phyloP scores from a whole-genome alignment of 1,140 invertebrate species.

The Amphibalanus amphitrite region DNA sequence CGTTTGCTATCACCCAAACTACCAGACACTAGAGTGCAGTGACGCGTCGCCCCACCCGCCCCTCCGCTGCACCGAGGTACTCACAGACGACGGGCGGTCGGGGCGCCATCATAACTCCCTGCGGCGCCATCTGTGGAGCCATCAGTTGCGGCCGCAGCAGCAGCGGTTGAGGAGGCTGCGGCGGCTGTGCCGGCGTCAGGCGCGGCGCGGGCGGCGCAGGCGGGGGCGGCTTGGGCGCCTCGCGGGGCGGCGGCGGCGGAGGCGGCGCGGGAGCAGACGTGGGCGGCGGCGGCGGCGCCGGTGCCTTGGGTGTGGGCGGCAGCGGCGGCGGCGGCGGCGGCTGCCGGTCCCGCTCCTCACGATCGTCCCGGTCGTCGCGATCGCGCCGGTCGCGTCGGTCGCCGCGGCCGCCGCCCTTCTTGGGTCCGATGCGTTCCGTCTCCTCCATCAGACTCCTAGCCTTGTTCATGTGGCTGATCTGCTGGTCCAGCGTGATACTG shows the following conservation, averaged over 20 bases:
- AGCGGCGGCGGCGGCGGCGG: constrained; percentile 23
- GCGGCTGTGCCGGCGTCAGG: constrained; percentile 12
- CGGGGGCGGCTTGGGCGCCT: constrained; percentile 9
- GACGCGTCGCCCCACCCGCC: too few species aligned
- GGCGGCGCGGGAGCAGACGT: constrained; percentile 18
- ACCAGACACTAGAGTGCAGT: too few species aligned
- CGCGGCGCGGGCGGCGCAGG: constrained; percentile 17
- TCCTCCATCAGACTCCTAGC: constrained; percentile 81
- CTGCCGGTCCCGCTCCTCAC: constrained; percentile 29
- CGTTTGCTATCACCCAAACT: too few species aligned
- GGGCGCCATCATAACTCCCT: constrained; percentile 18
- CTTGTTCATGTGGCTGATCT: constrained; percentile 91
- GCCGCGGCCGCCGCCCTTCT: constrained; percentile 40
- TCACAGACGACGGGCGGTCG: constrained; percentile 16
- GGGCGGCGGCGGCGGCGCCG: constrained; percentile 23
- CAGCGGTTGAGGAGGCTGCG: constrained; percentile 15
- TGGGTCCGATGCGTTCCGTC: constrained; percentile 65
- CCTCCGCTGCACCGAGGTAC: neutral
- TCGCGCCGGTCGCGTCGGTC: constrained; percentile 17
- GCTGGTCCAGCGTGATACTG: constrained; percentile 89
- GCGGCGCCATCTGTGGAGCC: constrained; percentile 16
- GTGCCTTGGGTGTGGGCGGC: constrained; percentile 28
- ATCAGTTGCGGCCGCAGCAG: constrained; percentile 18
- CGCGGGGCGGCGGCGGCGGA: constrained; percentile 10
- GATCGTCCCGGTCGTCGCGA: constrained; percentile 23